These are phyloP conservation scores for Silurus meridionalis DNA, from an alignment of 2,113 vertebrate genomes.

Conservation along the genomic window DNA sequence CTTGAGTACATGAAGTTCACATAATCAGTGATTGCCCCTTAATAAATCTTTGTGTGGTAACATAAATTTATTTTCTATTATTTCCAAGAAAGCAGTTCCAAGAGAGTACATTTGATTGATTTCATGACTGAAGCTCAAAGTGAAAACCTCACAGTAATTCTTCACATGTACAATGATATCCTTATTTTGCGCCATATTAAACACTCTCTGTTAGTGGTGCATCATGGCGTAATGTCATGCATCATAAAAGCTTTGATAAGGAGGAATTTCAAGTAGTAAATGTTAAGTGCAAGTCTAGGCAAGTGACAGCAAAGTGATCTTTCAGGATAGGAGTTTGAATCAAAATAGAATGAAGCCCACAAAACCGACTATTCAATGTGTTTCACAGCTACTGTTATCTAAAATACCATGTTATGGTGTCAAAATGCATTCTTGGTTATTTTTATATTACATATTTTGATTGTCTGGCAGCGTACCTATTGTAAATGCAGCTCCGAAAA, in stretches of 20 bases:
- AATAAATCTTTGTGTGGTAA: neutral
- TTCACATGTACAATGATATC: constrained; percentile 11
- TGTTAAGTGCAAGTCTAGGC: neutral
- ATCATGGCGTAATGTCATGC: neutral
- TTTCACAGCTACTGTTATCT: neutral
- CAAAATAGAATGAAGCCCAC: neutral
- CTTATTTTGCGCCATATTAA: constrained; percentile 20
- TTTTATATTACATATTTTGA: constrained; percentile 9
- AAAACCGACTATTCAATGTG: neutral
- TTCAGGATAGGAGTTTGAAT: too few species aligned
- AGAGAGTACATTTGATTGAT: neutral
- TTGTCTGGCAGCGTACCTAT: neutral
- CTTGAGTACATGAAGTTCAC: constrained; percentile 25
- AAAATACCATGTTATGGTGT: neutral
- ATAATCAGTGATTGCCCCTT: constrained; percentile 20
- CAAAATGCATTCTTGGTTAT: constrained; percentile 4
- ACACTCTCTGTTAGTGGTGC: too few species aligned
- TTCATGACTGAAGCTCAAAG: neutral
- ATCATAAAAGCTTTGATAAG: constrained; percentile 6
- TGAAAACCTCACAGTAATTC: constrained; percentile 5
- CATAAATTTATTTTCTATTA: neutral
- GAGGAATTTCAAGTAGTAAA: neutral
- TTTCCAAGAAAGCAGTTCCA: neutral
- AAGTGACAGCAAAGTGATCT: neutral
- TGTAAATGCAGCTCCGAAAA: constrained; percentile 6